Base-by-base conservation (phyloP, 2,888 invertebrate genomes). In the Sipha maydis region DNA sequence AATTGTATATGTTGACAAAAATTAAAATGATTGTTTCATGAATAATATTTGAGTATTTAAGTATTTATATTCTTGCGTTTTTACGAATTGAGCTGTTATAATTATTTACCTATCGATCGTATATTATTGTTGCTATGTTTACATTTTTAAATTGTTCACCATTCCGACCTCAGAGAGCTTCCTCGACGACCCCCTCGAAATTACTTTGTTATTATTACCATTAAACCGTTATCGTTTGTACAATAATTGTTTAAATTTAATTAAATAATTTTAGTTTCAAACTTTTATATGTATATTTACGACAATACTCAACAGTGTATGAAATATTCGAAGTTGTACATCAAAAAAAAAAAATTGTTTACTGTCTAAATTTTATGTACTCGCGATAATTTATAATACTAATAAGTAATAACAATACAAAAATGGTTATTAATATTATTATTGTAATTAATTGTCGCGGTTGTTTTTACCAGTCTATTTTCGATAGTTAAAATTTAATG, bases 341-440 rank as follows among this genome's bases (percentile, higher is more conserved):
- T 7, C 7, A 69, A 67, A 67, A 80, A 77, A 77, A 77, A 80
- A 83, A 83, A 82, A 82, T 69, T 82, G 82, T 83, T 83, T 83
- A 83, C 83, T 71, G 54, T 83, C 83, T 48, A 71, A 83, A 83
- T 83, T 83, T 31, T 83, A 83, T 83, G 71, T 83, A 67, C 38
- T 83, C 28, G 54, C 28, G 71, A 83, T 71, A 31, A 21, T 71
- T 41, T 54, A 71, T 31, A 11, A 28, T 71, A 8, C 25, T 67
- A n/a, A 67, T 38, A 75, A 38, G 28, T 31, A 69, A 67, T 80
- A 80, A 56, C 31, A 5, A 34, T 79, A 79, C 9, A 9, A 41
- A 41, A 41, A 41, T 41, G 48, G 34, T 34, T 34, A 34, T 14
- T 48, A 11, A 2, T 61, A 61, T 61, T 61, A 61, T 61, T 61